phyloP scores from a whole-genome alignment of 1,140 invertebrate genomes.

The Alviniconcha marisindica region DNA sequence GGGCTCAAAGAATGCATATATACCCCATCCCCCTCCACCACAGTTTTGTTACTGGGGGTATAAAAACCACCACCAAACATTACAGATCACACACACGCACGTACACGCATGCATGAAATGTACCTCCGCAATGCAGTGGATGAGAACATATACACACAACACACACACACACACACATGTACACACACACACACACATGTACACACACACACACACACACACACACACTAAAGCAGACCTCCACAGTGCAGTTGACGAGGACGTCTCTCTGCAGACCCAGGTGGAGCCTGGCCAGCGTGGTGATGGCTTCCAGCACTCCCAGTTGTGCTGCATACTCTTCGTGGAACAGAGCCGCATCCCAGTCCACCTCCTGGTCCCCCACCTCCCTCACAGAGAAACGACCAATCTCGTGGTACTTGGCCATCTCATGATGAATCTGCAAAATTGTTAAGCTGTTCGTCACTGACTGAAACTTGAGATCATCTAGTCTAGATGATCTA shows the following conservation, averaged over 20 bases:
- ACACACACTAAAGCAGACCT: conserved; percentile 52
- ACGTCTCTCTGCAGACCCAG: conserved; percentile 78
- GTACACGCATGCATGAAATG: too few relatives aligned
- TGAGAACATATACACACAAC: neutral
- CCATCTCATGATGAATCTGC: conserved; percentile 80
- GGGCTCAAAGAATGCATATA: too few relatives aligned
- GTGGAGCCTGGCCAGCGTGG: conserved; percentile 78
- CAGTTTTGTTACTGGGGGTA: too few relatives aligned
- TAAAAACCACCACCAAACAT: too few relatives aligned
- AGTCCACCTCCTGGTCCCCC: conserved; percentile 75
- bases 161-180: neutral
- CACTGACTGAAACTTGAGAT: too few relatives aligned
- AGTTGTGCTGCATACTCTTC: conserved; percentile 79
- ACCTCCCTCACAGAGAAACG: conserved; percentile 73
- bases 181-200: neutral
- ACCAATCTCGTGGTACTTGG: conserved; percentile 80
- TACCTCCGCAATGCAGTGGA: too few relatives aligned
- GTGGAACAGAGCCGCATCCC: conserved; percentile 79
- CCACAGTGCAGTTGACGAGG: conserved; percentile 72
- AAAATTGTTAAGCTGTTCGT: too few relatives aligned
- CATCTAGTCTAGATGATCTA: too few relatives aligned
- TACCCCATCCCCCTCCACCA: too few relatives aligned
- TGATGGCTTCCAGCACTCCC: conserved; percentile 78
- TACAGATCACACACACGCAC: too few relatives aligned
- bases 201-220: neutral